Evolutionary conservation across 2,888 invertebrate genomes (phyloP), one percentile per base, ranked within the genome.

Genomic region (Idaea aversata): DNA sequence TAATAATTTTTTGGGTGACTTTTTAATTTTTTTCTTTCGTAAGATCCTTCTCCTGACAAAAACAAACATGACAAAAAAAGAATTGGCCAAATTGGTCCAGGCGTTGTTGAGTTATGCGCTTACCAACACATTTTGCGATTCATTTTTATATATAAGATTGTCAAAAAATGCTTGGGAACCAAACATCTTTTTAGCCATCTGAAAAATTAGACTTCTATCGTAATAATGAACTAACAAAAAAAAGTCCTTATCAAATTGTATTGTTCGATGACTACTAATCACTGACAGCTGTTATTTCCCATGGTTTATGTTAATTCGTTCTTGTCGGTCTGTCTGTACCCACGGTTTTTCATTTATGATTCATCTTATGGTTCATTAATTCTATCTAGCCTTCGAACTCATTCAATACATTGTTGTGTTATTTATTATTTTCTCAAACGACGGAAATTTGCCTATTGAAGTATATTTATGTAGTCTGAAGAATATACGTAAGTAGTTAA

Each of bases 301-400:
- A 59, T 34, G 34, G 59, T 59, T 16, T 59, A 59, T 59, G 59
- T 59, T 59, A 59, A 59, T 59, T 59, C 34, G 10, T 59, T 34
- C 59, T 59, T 59, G 59, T 59, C 16, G 59, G 59, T 34, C 16
- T 15, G 59, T 36, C 47, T 34, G 67, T 70, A 67, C 70, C 69
- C 73, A 70, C 71, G 70, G 67, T 70, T 72, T 70, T 73, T 71
- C 65, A 65, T 57, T 57, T 58, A 65, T 69, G 70, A 70, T 63
- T 70, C 66, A 70, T 70, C 47, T 47, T 47, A 47, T 47, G 10
- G 5, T 47, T 47, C 47, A 47, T 47, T 47, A 47, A 6, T 7
- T 47, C 47, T 0, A 47, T 47, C 36, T 36, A 36, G 47, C 6
- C 13, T 13, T 10, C 3, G 47, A 47, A 13, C 7, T 7, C 7